Conservation (phyloP, 64 coral and sea anemone species). For the Montipora capricornis region DNA sequence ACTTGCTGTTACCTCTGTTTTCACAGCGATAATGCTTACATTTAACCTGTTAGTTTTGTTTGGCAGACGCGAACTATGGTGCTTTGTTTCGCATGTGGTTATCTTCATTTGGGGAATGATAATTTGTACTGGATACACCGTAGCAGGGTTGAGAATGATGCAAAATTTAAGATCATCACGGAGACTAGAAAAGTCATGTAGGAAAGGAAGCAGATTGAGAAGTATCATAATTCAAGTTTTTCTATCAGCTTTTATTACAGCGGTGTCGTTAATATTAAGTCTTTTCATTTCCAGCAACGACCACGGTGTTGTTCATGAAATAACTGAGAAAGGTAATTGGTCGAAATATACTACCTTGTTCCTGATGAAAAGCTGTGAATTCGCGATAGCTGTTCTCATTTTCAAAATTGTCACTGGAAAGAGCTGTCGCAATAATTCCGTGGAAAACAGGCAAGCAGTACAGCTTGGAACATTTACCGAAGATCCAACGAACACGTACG, state of each 20-base stretch:
- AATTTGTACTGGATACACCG: background rate
- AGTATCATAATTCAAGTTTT: background rate
- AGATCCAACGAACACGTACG: background rate
- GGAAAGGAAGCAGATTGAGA: background rate
- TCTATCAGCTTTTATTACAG: background rate
- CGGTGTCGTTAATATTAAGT: background rate
- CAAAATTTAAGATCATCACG: conserved; percentile 18
- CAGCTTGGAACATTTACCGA: conserved; percentile 1
- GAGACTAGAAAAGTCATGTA: background rate
- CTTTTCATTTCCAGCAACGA: background rate
- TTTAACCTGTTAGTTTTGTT: conserved; percentile 17
- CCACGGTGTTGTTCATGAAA: background rate
- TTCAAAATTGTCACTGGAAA: background rate
- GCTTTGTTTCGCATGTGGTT: background rate
- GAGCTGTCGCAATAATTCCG: background rate
- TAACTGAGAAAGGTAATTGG: background rate
- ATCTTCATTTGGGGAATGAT: background rate
- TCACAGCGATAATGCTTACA: background rate
- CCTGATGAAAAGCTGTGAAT: background rate
- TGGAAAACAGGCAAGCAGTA: background rate
- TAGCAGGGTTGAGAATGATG: conserved; percentile 23
- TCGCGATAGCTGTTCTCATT: background rate
- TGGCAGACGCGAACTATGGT: background rate
- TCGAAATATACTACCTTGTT: background rate
- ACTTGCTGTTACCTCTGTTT: background rate